Percentiles rank a stretch among this genome's conserved stretches.
Conservation (phyloP, 2,113 vertebrate genomes). For the Noturus placidus region DNA sequence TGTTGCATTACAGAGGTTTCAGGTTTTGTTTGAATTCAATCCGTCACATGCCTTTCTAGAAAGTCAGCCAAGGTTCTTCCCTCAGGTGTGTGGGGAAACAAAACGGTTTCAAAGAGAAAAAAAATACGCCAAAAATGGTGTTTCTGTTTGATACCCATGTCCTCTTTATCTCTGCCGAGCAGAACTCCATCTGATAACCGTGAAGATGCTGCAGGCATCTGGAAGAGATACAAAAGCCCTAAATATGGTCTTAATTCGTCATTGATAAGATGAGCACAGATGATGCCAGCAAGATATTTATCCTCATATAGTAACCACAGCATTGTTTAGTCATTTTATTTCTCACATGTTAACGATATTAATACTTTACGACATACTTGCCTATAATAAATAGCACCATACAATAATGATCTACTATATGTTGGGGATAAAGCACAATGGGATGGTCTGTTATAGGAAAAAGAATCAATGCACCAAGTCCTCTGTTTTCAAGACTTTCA, state of each 20-base stretch:
- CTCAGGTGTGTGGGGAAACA: constrained; percentile 28
- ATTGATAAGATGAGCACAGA: background rate
- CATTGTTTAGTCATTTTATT: background rate
- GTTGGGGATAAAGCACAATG: background rate
- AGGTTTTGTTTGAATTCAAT: constrained; percentile 54
- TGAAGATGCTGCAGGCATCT: constrained; percentile 27
- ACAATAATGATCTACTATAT: background rate
- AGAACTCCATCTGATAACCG: constrained; percentile 33
- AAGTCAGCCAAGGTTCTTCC: constrained; percentile 36
- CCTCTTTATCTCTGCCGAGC: constrained; percentile 39
- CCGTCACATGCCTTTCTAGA: constrained; percentile 52
- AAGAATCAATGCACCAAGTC: no score
- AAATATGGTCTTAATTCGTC: background rate
- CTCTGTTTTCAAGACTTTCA: no score
- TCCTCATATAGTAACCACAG: background rate
- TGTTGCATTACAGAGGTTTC: constrained; percentile 49
- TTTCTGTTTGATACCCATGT: constrained; percentile 44
- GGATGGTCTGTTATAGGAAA: no score
- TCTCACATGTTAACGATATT: background rate
- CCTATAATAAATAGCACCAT: background rate
- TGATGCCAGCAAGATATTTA: background rate
- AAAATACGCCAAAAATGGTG: constrained; percentile 14
- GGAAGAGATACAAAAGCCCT: constrained; percentile 24
- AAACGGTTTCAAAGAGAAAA: constrained; percentile 38
- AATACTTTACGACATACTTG: background rate